Conservation (phyloP, 1,140 invertebrate species). For the Cheumatopsyche charites region DNA sequence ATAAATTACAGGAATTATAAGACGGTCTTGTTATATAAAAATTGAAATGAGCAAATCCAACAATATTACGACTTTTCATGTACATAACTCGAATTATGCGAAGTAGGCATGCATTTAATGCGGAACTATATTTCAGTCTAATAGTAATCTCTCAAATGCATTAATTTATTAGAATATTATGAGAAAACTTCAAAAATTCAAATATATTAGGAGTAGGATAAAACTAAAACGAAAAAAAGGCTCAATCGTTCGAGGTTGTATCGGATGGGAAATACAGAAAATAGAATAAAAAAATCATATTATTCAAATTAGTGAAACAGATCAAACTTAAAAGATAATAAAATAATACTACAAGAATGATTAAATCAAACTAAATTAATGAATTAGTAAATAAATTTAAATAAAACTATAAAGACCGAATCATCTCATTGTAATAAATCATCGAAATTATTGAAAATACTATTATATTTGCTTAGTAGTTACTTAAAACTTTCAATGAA, state of each 20-base stretch:
- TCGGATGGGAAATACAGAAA: slow-evolving; percentile 34
- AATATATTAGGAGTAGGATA: slow-evolving; percentile 18
- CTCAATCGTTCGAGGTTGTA: slow-evolving; percentile 27
- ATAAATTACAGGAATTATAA: neutral
- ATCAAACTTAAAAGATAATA: slow-evolving; percentile 8
- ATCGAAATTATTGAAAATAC: no score
- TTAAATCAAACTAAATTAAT: slow-evolving; percentile 26
- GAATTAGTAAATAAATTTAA: slow-evolving; percentile 4
- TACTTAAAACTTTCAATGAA: no score
- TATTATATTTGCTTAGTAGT: no score
- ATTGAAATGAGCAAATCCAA: no score
- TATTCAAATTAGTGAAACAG: slow-evolving; percentile 2
- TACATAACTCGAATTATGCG: no score
- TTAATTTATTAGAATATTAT: neutral
- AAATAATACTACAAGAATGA: slow-evolving; percentile 11
- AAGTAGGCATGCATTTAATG: no score
- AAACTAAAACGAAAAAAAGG: slow-evolving; percentile 21
- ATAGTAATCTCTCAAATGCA: no score
- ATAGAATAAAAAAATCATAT: slow-evolving; percentile 12
- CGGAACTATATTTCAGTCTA: no score
- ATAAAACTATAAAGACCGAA: no score
- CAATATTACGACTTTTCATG: no score
- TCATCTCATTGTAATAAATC: no score
- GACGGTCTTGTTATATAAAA: no score
- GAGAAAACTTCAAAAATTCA: neutral